Evolutionary conservation across 2,113 vertebrate genomes (phyloP), one percentile per base, ranked within the genome.

Genomic region (Polypterus bichir): DNA sequence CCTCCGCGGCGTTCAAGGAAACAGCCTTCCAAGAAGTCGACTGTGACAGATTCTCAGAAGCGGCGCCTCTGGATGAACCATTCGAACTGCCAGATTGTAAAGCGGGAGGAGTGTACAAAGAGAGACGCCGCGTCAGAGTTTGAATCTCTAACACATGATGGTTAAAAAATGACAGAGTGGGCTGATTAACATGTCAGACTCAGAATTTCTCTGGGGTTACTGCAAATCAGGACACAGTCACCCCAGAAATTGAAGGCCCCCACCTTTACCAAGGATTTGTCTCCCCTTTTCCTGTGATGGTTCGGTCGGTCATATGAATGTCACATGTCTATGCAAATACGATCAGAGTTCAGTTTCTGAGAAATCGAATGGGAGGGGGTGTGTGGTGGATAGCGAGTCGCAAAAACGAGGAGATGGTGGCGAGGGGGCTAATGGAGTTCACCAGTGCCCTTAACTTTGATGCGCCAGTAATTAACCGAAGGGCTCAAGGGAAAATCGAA

Each of bases 301-400:
- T 51, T 51, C 9, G 49, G 9, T 51, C 49, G 49, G 11, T 44
- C 56, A 57, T 9, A 9, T 27, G 56, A 57, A 57, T 7, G 56
- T 57, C 56, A 57, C 56, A 57, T 57, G 56, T 57, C 5, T 27
- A 27, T 57, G 56, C 46, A 57, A 57, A 57, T 27, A 57, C 56
- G 56, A 6, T 57, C 27, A 57, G 5, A 57, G 56, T 7, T 9
- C 56, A 4, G 27, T 44, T 57, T 57, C 56, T 57, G 9, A 57
- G 56, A 57, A 57, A 44, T 44, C 27, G 5, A 7, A 5, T 4
- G 56, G 56, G 11, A 9, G 9, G 27, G 56, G 56, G 27, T 27
- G 27, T 6, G n/a, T 7, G 54, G 9, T 27, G 4, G 54, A 10
- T 5, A 27, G 27, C 27, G 54, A 11, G 10, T 55, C 54, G 10